Conservation (phyloP, 2,113 vertebrate species). For the Neolamprologus devosi region DNA sequence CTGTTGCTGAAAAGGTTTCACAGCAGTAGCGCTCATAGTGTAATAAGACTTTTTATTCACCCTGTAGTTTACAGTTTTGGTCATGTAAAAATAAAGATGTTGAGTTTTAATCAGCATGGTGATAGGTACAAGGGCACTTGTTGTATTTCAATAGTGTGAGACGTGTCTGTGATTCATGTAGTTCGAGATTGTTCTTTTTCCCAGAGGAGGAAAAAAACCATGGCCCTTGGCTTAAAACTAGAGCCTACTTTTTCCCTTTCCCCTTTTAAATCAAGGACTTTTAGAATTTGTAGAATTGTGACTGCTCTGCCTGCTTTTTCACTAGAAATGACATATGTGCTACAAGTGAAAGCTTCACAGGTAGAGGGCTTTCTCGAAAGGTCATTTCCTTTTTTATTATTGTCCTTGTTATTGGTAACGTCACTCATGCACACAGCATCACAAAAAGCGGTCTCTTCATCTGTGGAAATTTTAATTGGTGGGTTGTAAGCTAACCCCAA, state of each 20-base stretch:
- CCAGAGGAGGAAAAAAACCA: rapidly evolving
- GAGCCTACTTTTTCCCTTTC: not conserved
- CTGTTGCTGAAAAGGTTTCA: not conserved
- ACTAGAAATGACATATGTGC: not conserved
- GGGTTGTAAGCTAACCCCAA: not conserved
- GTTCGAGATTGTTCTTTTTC: not conserved
- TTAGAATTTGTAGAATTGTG: not conserved
- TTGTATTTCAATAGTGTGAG: not conserved
- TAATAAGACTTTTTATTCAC: not conserved
- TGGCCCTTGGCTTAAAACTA: not conserved
- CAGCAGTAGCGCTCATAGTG: not conserved
- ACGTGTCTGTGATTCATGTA: not conserved
- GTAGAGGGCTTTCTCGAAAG: not conserved
- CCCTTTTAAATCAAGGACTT: not conserved
- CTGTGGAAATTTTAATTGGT: not conserved
- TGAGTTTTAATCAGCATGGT: not conserved
- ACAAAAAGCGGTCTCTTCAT: not conserved
- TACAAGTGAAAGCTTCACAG: not conserved
- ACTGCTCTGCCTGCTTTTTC: not conserved
- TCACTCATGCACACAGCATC: not conserved
- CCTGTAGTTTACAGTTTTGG: not conserved
- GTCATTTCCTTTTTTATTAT: not conserved
- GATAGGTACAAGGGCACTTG: not conserved
- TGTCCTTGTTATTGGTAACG: not conserved
- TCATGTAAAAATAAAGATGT: not conserved